phyloP scores from a whole-genome alignment of 2,797 vertebrate species.

The Strix occidentalis region DNA sequence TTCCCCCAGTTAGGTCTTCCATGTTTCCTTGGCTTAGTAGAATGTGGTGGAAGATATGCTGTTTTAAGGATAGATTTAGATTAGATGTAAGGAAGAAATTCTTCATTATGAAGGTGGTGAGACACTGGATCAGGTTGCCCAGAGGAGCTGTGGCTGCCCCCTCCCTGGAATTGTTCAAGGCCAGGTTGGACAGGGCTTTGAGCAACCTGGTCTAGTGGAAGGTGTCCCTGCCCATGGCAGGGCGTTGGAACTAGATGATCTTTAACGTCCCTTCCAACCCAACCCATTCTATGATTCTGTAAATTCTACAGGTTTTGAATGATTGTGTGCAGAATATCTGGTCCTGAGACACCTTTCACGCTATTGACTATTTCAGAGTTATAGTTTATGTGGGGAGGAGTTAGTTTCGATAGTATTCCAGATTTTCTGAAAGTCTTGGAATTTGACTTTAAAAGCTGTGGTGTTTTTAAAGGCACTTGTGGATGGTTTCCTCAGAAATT shows the following conservation, averaged over 20 bases:
- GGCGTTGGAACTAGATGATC: too few species aligned
- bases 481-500: neutral
- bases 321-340: neutral
- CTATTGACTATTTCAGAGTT: neutral
- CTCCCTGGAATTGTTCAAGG: too few species aligned
- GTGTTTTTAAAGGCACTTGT: neutral
- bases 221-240: too few species aligned
- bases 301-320: neutral
- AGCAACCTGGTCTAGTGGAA: too few species aligned
- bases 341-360: neutral
- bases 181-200: too few species aligned
- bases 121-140: too few species aligned
- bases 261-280: too few species aligned
- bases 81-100: too few species aligned
- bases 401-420: neutral
- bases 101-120: too few species aligned
- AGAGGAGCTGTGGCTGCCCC: too few species aligned
- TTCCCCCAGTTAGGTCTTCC: neutral
- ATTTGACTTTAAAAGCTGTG: neutral
- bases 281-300: too few species aligned
- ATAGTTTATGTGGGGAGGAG: neutral
- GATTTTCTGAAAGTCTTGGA: neutral
- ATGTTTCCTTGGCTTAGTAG: neutral
- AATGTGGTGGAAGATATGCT: rapidly evolving
- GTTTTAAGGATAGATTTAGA: neutral